Base-by-base conservation (phyloP, 2,113 vertebrate species). In the Corydoras sp. region DNA sequence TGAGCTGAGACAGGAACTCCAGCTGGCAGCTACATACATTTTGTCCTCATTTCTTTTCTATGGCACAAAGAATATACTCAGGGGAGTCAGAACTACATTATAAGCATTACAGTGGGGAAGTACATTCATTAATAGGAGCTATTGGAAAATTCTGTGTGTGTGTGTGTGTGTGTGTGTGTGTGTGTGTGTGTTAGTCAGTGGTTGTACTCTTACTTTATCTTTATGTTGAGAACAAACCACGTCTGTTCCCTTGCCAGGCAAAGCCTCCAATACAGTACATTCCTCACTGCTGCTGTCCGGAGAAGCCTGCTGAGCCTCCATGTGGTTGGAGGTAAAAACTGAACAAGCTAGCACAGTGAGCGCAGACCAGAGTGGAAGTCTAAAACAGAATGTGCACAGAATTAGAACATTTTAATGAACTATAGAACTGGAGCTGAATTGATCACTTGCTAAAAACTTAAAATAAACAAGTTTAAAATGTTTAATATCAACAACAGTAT, bases 271-370 rank as follows among this genome's bases (percentile, higher is more conserved):
- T 79, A 93, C 92, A 85, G 92, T 91, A 71, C 92, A 91, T 77
- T 92, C 92, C 78, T 93, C 93, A 69, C 87, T 88, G 77, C 89
- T 92, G 84, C 87, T 94, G 77, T 93, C 92, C 0, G 93, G 92
- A 0, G 92, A 91, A 83, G 90, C 86, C 80, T 93, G 93, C 88
- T 91, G 89, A 81, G 92, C 91, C 32, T 94, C 93, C 92, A 94
- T 93, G 79, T 92, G 92, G 90, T 92, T 92, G 11, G 82, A 92
- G 90, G 81, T 91, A 89, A 83, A 90, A 92, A 79, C 90, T 91
- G 85, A 90, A 90, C 73, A 67, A 80, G 91, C 90, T 15, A 92
- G 86, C 9, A 89, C 91, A 56, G 89, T 87, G 83, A 92, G 90
- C 71, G 89, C 89, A 81, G 90, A 91, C 84, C 91, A 89, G 76